phyloP scores from a whole-genome alignment of 2,113 vertebrate species.

The Pipra filicauda region DNA sequence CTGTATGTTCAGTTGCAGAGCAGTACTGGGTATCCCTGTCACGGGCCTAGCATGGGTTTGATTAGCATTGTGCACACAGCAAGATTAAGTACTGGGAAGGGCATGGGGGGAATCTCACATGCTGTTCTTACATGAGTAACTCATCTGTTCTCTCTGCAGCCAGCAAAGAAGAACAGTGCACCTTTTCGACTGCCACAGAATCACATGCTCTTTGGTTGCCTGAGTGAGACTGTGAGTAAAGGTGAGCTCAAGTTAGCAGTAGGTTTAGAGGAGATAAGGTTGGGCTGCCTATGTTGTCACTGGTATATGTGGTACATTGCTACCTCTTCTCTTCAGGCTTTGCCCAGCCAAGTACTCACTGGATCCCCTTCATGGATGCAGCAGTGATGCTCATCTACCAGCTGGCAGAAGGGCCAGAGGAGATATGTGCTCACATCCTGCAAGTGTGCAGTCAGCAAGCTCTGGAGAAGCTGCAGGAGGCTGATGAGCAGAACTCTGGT shows the following conservation, averaged over 20 bases:
- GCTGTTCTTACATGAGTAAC: neutral
- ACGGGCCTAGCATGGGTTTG: neutral
- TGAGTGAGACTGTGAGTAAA: slow-evolving; percentile 80
- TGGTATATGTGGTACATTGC: neutral
- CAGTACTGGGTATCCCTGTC: neutral
- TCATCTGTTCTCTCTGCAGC: slow-evolving; percentile 25
- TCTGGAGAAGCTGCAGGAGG: slow-evolving; percentile 65
- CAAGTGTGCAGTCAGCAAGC: slow-evolving; percentile 74
- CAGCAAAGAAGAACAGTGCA: slow-evolving; percentile 65
- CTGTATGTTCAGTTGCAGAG: neutral
- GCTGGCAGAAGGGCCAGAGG: slow-evolving; percentile 89
- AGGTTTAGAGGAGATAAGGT: neutral
- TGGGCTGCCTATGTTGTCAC: neutral
- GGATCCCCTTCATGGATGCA: slow-evolving; percentile 92
- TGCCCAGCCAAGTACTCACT: slow-evolving; percentile 75
- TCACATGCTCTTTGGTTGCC: slow-evolving; percentile 82
- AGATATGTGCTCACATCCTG: slow-evolving; percentile 85
- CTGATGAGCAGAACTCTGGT: slow-evolving; percentile 25
- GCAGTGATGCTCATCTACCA: slow-evolving; percentile 87
- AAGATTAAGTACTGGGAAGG: neutral
- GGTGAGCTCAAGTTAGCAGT: slow-evolving; percentile 72
- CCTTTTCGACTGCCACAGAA: slow-evolving; percentile 87
- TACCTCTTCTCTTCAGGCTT: slow-evolving; percentile 61
- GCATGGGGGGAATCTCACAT: neutral
- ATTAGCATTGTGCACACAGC: neutral